phyloP scores from a whole-genome alignment of 2,888 invertebrate species.

The Dyspetes luteomarginatus region DNA sequence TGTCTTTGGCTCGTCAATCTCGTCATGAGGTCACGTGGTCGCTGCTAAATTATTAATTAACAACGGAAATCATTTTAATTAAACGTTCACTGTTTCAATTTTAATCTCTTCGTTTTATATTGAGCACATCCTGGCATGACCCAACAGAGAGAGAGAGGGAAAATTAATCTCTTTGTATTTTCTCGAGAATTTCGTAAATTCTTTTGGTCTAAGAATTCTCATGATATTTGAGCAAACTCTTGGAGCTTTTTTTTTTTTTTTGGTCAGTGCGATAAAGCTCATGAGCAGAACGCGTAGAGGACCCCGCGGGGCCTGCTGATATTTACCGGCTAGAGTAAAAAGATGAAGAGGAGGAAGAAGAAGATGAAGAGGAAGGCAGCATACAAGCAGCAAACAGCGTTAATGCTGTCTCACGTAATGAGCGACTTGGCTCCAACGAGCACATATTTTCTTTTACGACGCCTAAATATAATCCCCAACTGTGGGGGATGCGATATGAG shows the following conservation, averaged over 20 bases:
- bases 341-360: constrained; percentile 37
- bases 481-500: constrained; percentile 67
- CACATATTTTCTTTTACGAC: constrained; percentile 83
- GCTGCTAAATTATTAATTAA: constrained; percentile 50
- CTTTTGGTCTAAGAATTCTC: no score
- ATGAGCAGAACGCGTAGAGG: constrained; percentile 38
- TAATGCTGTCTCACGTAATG: constrained; percentile 82
- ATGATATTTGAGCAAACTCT: no score
- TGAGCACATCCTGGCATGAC: constrained; percentile 47
- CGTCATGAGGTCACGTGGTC: constrained; percentile 22
- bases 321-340: constrained; percentile 15
- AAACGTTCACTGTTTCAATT: constrained; percentile 20
- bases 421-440: constrained; percentile 82
- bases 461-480: constrained; percentile 83
- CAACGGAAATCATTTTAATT: constrained; percentile 40
- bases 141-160: not conserved
- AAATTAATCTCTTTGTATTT: no score
- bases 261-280: not conserved
- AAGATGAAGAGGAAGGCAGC: constrained; percentile 19
- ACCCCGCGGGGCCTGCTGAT: not conserved
- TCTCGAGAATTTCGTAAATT: constrained; percentile 7
- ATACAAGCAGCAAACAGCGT: constrained; percentile 70
- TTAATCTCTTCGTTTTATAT: constrained; percentile 40
- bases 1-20: constrained; percentile 15
- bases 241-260: not conserved